Evolutionary conservation across 2,113 vertebrate genomes (phyloP), one percentile per base, ranked within the genome.

Genomic region (Glareola pratincola): DNA sequence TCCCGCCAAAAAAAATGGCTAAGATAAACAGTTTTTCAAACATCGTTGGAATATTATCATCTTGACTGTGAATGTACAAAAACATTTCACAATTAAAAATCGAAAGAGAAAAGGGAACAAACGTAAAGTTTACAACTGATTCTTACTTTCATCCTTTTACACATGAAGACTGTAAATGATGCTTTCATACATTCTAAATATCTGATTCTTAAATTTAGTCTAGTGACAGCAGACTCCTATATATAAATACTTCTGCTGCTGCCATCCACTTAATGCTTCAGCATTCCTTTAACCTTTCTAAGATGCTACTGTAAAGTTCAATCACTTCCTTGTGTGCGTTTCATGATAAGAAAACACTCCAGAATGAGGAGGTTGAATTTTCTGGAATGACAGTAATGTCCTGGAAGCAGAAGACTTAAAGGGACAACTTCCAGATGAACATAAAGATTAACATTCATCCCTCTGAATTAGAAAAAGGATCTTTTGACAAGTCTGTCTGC

Each of bases 231-330:
- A 96, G 64, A 86, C 66, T 92, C 50, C 34, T 27, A 60, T 48
- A 72, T 36, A 84, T 48, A 74, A 92, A 93, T 56, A 87, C 57
- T 59, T 71, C 39, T 84, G 63, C 53, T 78, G 62, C 51, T 62
- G 39, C 50, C 17, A 3, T 86, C 47, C 75, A 71, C 64, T 78
- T 87, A 90, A 78, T 86, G 74, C 43, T 87, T 86, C 15, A 54
- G 37, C 47, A 86, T 60, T 92, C 68, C 50, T 91, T 62, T 92
- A 95, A 92, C 95, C 93, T 92, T 94, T 88, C 1, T 34, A 59
- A 81, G 72, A 50, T 75, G 68, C 83, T 68, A 56, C 34, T 76
- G 71, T 73, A 89, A 95, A 95, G 92, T 94, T 95, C 92, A 91
- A 32, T 86, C 77, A 78, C 37, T 82, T 87, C 66, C 45, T 79